phyloP scores from a whole-genome alignment of 2,113 vertebrate genomes.

The Saimiri boliviensis region DNA sequence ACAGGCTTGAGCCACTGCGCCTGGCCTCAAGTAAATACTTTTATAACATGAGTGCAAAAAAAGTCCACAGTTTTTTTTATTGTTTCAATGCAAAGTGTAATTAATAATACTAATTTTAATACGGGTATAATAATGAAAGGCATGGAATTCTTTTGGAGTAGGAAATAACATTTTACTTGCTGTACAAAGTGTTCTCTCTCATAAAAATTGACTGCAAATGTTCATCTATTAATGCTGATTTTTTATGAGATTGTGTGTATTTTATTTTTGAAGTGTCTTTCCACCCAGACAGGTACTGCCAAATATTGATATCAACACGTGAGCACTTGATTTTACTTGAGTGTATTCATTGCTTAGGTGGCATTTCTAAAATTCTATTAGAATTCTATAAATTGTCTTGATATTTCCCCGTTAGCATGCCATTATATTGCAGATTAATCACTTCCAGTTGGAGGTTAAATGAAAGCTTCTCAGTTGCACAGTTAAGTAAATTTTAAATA shows the following conservation, averaged over 20 bases:
- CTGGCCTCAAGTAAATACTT: not conserved
- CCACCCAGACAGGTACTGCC: not conserved
- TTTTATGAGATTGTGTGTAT: not conserved
- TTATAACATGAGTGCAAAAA: not conserved
- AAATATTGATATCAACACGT: not conserved
- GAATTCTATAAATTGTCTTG: constrained; percentile 11
- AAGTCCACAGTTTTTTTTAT: not conserved
- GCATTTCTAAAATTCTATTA: constrained; percentile 23
- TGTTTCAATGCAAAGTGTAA: not conserved
- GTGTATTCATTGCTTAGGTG: not conserved
- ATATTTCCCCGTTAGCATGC: not conserved
- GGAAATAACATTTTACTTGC: not conserved
- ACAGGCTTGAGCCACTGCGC: no score
- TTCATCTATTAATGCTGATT: constrained; percentile 13
- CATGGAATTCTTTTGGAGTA: not conserved
- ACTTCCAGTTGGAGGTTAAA: not conserved
- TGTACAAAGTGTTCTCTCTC: constrained; percentile 2
- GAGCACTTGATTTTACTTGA: not conserved
- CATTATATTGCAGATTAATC: not conserved
- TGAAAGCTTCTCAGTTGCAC: not conserved
- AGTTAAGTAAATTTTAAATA: constrained; percentile 27
- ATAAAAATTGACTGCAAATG: not conserved
- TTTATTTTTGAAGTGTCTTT: constrained; percentile 29
- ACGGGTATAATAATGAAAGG: not conserved
- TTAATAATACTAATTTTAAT: not conserved